phyloP scores from a whole-genome alignment of 2,113 vertebrate genomes.

The Amphiprion ocellaris region DNA sequence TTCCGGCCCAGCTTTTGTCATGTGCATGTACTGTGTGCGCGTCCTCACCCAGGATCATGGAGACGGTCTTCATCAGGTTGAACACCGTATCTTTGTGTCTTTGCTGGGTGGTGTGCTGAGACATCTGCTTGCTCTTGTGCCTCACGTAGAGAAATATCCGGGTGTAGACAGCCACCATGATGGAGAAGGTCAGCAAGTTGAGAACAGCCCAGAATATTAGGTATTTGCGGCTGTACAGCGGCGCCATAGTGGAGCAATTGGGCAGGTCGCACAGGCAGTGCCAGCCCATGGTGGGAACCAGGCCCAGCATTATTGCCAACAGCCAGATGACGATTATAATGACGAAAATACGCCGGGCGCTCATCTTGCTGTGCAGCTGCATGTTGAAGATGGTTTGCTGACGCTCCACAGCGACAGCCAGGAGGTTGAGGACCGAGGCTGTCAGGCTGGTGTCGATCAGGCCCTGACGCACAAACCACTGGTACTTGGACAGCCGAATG shows the following conservation, averaged over 20 bases:
- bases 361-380: slow-evolving; percentile 96
- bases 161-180: slow-evolving; percentile 95
- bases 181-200: slow-evolving; percentile 92
- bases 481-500: slow-evolving; percentile 84
- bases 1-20: not conserved
- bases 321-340: slow-evolving; percentile 93
- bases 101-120: slow-evolving; percentile 89
- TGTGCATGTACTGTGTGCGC: not conserved
- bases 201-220: slow-evolving; percentile 95
- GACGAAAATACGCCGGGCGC: slow-evolving; percentile 90
- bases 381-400: slow-evolving; percentile 96
- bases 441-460: slow-evolving; percentile 96
- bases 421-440: slow-evolving; percentile 92
- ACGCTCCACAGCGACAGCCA: slow-evolving; percentile 94
- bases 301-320: slow-evolving; percentile 93
- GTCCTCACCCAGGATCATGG: slow-evolving; percentile 94
- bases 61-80: slow-evolving; percentile 97
- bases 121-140: slow-evolving; percentile 92
- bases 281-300: slow-evolving; percentile 95
- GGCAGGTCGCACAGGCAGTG: slow-evolving; percentile 92
- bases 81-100: slow-evolving; percentile 90
- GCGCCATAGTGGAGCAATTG: slow-evolving; percentile 93
- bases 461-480: slow-evolving; percentile 95
- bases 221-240: slow-evolving; percentile 95
- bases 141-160: slow-evolving; percentile 95